Base-by-base conservation (phyloP, 2,797 vertebrate genomes). In the Danio albolineatus region DNA sequence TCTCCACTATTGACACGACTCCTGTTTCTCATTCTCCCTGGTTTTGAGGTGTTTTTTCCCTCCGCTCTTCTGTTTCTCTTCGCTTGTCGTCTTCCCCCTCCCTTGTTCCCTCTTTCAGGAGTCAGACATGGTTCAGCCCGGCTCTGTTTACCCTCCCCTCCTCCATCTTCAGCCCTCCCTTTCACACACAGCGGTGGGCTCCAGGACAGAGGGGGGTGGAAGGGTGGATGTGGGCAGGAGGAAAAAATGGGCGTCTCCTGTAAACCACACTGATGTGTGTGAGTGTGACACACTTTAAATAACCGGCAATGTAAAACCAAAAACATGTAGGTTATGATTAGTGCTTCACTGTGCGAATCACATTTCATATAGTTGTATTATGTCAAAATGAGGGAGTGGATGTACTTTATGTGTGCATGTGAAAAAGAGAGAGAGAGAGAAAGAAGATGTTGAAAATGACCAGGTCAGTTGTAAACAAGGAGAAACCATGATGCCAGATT, bases 71-170 rank as follows among this genome's bases (percentile, higher is more conserved):
- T 80, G 79, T 85, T 82, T 82, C 62, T 86, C 82, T 86, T 83
- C 74, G 56, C 85, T 73, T 76, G 76, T 84, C 85, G 17, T 84
- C 79, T 78, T 85, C 76, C 86, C 87, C 80, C 83, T 91, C 88
- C 86, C 87, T 88, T 87, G 84, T 89, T 90, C 85, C 86, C 82
- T 79, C 54, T 83, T 70, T 85, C 51, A 82, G 89, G 89, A 89
- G 89, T 89, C 90, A 92, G 92, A 92, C 90, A 90, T 90, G 86
- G 89, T 89, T 91, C 86, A 85, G 89, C 89, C 88, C 87, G 90
- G 88, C 67, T 85, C 54, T 86, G 76, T 89, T 92, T 90, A 89
- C 90, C 91, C 89, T 90, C 89, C 91, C 92, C 92, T 79, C 89
- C 83, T 75, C 81, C 76, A 62, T 71, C 65, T 78, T 76, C 81